Evolutionary conservation across 2,888 invertebrate species (phyloP), one percentile per base, ranked within the genome.

Genomic region (Amphipyra berbera): DNA sequence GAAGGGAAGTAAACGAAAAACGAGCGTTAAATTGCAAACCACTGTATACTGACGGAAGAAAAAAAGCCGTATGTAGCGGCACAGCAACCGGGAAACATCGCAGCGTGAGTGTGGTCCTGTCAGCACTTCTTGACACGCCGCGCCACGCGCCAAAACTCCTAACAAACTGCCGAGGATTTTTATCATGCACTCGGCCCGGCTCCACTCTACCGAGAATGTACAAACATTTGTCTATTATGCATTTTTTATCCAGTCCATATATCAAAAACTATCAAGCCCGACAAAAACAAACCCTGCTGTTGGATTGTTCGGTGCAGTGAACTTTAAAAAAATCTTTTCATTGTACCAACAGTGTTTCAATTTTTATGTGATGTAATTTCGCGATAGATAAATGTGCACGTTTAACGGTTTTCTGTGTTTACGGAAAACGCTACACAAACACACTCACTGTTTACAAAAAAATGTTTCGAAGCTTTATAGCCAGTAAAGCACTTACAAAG

Each of bases 1-100:
- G 85, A 86, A 84, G 82, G 81, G 82, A 87, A 88, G 86, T 85
- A 87, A 90, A 87, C 86, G 87, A 87, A 88, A 88, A 88, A 86
- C 85, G 77, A 84, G 83, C 84, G 84, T 83, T 84, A 87, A 88
- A 89, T 88, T 86, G 86, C 87, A 88, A 87, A 86, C 86, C 86
- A 61, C 79, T 84, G 80, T 82, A 71, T 82, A 70, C 77, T 73
- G 78, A 81, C 70, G 63, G 81, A 86, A 83, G 82, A 83, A 87
- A 87, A 88, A 84, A 69, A 59, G 14, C 13, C 15, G 30, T 61
- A 37, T 56, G 53, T 40, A 59, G 63, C 70, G 41, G 68, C 68
- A 73, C 53, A 66, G 68, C 63, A 73, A 65, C 49, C 58, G 76
- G 63, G 76, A 79, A 81, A 78, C 76, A 82, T 73, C 77, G 69